Evolutionary conservation across 1,140 invertebrate genomes (phyloP).

Genomic region (Drosophila aff.): DNA sequence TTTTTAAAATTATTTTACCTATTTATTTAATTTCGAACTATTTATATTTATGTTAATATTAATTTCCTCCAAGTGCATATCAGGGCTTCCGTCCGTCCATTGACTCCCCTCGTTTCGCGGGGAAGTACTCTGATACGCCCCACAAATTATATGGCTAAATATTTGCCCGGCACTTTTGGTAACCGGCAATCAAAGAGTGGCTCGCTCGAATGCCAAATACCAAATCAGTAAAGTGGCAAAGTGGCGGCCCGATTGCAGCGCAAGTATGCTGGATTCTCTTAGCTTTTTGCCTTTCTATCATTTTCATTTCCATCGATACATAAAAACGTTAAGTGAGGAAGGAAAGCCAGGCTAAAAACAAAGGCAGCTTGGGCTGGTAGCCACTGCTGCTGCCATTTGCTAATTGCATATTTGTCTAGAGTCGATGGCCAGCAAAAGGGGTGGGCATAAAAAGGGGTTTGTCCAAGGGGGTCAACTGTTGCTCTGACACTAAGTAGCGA

Average conservation of each 20-base stretch:
- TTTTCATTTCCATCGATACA: slow-evolving; percentile 73
- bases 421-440: slow-evolving; percentile 39
- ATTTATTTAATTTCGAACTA: too few species aligned
- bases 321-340: slow-evolving; percentile 20
- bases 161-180: slow-evolving; percentile 75
- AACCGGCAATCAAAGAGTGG: slow-evolving; percentile 67
- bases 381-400: slow-evolving; percentile 28
- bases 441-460: slow-evolving; percentile 30
- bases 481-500: slow-evolving; percentile 75
- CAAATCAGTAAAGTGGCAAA: slow-evolving; percentile 67
- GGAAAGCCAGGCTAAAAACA: slow-evolving; percentile 41
- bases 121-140: slow-evolving; percentile 39
- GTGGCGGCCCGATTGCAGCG: slow-evolving; percentile 56
- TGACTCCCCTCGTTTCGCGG: slow-evolving; percentile 40
- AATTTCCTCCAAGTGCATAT: slow-evolving; percentile 22
- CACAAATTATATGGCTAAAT: slow-evolving; percentile 79
- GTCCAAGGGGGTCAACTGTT: slow-evolving; percentile 60
- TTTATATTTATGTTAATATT: background rate
- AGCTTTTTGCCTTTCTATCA: slow-evolving; percentile 58
- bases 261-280: slow-evolving; percentile 44
- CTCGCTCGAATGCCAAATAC: slow-evolving; percentile 53
- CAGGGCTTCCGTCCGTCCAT: slow-evolving; percentile 48
- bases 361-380: slow-evolving; percentile 43
- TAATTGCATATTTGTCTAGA: slow-evolving; percentile 79
- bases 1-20: too few species aligned